Evolutionary conservation across 92 coral and sea anemone species (phyloP), one percentile per base, ranked within the genome.

Genomic region (Palythoa heliodiscus): DNA sequence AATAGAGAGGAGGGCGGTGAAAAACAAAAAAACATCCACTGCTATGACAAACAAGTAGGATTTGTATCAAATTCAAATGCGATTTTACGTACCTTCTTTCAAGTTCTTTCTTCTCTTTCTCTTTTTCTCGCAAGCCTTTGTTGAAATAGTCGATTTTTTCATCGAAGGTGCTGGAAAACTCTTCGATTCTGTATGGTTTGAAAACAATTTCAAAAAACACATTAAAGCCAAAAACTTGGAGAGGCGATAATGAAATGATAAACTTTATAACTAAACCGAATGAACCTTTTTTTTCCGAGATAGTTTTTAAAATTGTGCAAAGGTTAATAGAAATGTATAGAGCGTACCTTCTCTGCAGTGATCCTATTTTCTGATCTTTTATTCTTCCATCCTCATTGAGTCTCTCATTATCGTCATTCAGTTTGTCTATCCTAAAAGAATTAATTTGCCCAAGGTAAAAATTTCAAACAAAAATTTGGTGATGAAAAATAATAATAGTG

Each of bases 281-380:
- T 55, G 1, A 55, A n/a, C n/a, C 16, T 0, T 52, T 55, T 55
- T 55, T 16, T 12, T 16, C 61, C 61, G 61, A 12, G 19, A 16
- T 43, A 43, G 50, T 43, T 43, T 43, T 29, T 29, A 29, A 29
- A 29, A 29, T 29, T 58, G 64, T 15, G 4, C 19, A 4, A 63
- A n/a, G 6, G 22, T 19, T 23, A 63, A 20, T 19, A 63, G 7
- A 63, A 24, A 75, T 24, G 10, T 8, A 3, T 24, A 43, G 9
- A 58, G 57, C 83, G 25, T 83, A 95, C 98, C 94, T 93, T 85
- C 75, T 93, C 88, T 95, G 95, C 35, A 94, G 92, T 72, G 93
- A 77, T 20, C 82, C 86, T 52, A 94, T 91, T 87, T 95, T 95
- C 43, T 92, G 92, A 22, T 92, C 98, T 74, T 95, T 92, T 67